Evolutionary conservation across 2,888 invertebrate genomes (phyloP).

Genomic region (Mactromeris polynyma): DNA sequence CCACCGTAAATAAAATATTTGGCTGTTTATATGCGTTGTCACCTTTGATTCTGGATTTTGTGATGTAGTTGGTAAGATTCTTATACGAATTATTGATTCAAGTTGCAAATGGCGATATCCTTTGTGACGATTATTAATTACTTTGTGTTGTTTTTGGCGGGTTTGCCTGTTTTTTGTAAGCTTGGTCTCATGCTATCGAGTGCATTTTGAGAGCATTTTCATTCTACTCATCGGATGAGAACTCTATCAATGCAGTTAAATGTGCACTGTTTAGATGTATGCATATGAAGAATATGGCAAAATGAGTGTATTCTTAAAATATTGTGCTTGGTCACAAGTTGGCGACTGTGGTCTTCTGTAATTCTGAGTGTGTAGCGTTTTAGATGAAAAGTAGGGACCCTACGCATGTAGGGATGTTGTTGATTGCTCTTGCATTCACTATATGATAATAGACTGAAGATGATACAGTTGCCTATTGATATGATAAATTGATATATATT

Average conservation of each 20-base stretch:
- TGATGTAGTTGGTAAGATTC: constrained; percentile 56
- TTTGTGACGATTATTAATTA: constrained; percentile 16
- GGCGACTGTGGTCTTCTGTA: too few relatives aligned
- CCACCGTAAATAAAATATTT: constrained; percentile 16
- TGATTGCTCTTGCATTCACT: too few relatives aligned
- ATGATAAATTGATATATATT: too few relatives aligned
- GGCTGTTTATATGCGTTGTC: constrained; percentile 6
- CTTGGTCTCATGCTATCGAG: background rate
- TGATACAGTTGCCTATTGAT: too few relatives aligned
- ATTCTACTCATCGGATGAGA: background rate
- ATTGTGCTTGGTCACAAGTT: too few relatives aligned
- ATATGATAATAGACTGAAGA: too few relatives aligned
- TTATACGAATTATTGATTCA: constrained; percentile 11
- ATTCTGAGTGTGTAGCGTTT: too few relatives aligned
- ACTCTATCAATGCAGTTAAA: background rate
- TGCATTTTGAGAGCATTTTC: background rate
- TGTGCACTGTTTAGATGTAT: background rate
- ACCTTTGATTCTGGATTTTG: background rate
- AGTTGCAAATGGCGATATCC: background rate
- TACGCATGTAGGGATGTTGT: too few relatives aligned
- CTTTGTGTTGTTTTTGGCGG: constrained; percentile 49
- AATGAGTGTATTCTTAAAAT: too few relatives aligned
- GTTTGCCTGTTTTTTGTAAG: constrained; percentile 14
- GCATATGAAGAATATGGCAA: too few relatives aligned
- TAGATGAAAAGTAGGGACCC: too few relatives aligned